A percentile compares a stretch with the other conserved stretches of the same genome.
Conservation (phyloP, 2,113 vertebrate species). For the Erythrolamprus reginae region DNA sequence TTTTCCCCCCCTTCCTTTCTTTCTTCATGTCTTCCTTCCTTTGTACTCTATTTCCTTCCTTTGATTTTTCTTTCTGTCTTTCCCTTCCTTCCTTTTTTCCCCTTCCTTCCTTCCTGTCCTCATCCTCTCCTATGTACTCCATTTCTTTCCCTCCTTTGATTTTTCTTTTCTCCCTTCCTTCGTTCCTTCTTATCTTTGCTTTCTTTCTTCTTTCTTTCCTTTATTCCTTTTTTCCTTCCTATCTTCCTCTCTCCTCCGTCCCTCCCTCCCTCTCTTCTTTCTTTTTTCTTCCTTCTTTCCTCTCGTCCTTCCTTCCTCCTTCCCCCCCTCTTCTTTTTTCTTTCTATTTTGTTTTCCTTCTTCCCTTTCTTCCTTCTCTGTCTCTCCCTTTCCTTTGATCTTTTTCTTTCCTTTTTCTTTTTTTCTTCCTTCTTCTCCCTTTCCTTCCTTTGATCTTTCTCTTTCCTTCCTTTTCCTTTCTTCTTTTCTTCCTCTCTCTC, state of each 20-base stretch:
- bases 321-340: no score
- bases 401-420: no score
- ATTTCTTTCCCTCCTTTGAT: not conserved
- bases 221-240: not conserved
- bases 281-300: no score
- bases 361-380: no score
- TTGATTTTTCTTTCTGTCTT: not conserved
- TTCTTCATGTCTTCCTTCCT: not conserved
- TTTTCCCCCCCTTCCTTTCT: no score
- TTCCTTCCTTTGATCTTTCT: no score
- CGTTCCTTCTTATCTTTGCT: not conserved
- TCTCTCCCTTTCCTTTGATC: no score
- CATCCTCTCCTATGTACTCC: not conserved
- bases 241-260: rapidly evolving
- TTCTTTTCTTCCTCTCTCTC: no score
- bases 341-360: not conserved
- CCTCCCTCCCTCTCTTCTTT: not conserved
- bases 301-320: no score
- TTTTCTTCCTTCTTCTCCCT: no score
- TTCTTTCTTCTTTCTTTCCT: not conserved
- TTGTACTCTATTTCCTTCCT: not conserved
- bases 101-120: not conserved
- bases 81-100: not conserved
- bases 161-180: not conserved
- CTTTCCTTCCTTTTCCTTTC: not conserved